These are phyloP conservation scores for Cosmia pyralina DNA, from an alignment of 2,888 invertebrate species.

Conservation along the genomic window DNA sequence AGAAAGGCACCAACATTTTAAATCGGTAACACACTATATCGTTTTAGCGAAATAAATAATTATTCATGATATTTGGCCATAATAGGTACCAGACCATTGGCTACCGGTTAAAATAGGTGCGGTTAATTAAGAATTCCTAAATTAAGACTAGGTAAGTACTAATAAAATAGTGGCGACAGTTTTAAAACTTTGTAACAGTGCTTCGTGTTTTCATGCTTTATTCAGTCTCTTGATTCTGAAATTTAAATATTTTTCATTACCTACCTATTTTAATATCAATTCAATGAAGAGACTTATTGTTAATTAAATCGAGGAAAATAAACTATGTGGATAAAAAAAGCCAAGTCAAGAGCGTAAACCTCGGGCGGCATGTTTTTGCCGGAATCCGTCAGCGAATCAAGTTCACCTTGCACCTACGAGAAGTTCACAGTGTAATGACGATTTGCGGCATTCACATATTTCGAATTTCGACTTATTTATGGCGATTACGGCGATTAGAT, in stretches of 20 bases:
- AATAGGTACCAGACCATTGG: background rate
- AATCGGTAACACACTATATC: background rate
- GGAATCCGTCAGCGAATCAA: slow-evolving; percentile 37
- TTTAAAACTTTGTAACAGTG: background rate
- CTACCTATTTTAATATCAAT: background rate
- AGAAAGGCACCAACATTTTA: background rate
- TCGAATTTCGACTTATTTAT: slow-evolving; percentile 38
- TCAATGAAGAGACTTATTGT: background rate
- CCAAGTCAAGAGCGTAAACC: slow-evolving; percentile 12
- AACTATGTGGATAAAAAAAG: background rate
- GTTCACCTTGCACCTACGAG: slow-evolving; percentile 62
- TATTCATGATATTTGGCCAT: slow-evolving; percentile 8
- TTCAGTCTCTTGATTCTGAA: background rate
- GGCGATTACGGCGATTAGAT: background rate
- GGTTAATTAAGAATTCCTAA: background rate
- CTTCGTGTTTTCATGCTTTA: background rate
- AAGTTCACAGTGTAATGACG: slow-evolving; percentile 34
- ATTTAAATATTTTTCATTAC: background rate
- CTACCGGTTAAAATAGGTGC: slow-evolving; percentile 1
- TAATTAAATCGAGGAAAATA: slow-evolving; percentile 13
- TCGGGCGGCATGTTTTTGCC: slow-evolving; percentile 46
- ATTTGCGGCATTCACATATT: slow-evolving; percentile 22
- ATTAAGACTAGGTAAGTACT: background rate
- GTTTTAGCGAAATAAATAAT: slow-evolving; percentile 11
- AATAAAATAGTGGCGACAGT: background rate